Base-by-base conservation (phyloP, 23 tunicate species). In the Corella eumyota region DNA sequence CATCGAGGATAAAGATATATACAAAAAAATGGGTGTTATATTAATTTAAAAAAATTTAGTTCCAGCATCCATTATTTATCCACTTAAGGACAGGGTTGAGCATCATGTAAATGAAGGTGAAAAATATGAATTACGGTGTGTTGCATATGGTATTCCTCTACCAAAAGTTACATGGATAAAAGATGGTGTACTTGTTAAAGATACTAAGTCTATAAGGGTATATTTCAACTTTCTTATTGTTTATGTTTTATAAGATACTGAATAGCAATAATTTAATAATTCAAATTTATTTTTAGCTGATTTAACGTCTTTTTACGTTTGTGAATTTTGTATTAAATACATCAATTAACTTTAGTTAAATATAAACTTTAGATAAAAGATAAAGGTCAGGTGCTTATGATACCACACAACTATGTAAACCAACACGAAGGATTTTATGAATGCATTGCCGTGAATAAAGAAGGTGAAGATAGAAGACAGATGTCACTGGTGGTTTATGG, bases 151-250 rank as follows among this genome's bases (percentile, higher is more conserved):
- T 9, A 84, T 84, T 62, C 99, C 99, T 35, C 59, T 78, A 36
- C 99, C 99, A 34, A 61, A 36, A 37, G 46, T 93, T 32, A 73
- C 79, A 48, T 93, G 99, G 99, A 58, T 84, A 0, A 84, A 74
- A 79, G 90, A 78, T 68, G 90, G 83, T 4, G 34, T 3, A 4
- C 53, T 50, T 0, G 24, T 86, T 36, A 53, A 23, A 1, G 58
- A 70, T 29, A 67, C 70, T 7, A 61, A 61, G 9, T 49, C 32
- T 61, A 32, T 61, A 31, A 69, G 52, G 71, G 86, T 78, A 25
- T 11, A 22, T 13, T 55, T 6, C n/a, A n/a, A n/a, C n/a, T n/a
- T n/a, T n/a, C 45, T 38, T n/a, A n/a, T n/a, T n/a, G n/a, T n/a
- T n/a, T n/a, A n/a, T n/a, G n/a, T n/a, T n/a, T n/a, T n/a, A n/a